phyloP scores from a whole-genome alignment of 2,888 invertebrate species.

The Amorpha juglandis region DNA sequence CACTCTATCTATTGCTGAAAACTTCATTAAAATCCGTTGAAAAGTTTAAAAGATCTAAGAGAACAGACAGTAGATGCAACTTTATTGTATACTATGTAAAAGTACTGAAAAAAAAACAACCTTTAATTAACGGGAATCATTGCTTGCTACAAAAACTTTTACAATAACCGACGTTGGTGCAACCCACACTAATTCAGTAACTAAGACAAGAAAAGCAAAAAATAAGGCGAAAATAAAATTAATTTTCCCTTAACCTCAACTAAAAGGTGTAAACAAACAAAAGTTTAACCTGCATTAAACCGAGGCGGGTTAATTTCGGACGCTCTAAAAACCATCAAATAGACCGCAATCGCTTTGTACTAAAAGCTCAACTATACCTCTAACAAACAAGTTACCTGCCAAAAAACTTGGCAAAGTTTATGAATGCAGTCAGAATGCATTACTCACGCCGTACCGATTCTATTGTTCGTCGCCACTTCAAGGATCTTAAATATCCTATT shows the following conservation, averaged over 20 bases:
- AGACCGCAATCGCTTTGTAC: constrained; percentile 42
- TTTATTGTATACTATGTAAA: too few species aligned
- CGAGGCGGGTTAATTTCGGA: constrained; percentile 19
- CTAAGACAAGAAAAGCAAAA: too few species aligned
- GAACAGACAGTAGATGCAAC: too few species aligned
- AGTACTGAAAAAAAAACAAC: too few species aligned
- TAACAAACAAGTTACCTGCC: constrained; percentile 63
- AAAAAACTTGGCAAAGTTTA: constrained; percentile 72
- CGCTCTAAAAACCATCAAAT: constrained; percentile 33
- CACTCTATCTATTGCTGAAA: too few species aligned
- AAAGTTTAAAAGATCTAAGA: too few species aligned
- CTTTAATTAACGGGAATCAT: too few species aligned
- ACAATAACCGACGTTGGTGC: too few species aligned
- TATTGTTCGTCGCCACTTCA: constrained; percentile 52
- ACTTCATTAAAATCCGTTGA: too few species aligned
- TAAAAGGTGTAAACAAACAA: constrained; percentile 17
- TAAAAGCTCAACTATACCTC: constrained; percentile 47
- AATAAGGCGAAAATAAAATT: neutral
- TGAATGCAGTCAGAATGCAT: constrained; percentile 71
- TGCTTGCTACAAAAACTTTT: too few species aligned
- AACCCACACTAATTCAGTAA: too few species aligned
- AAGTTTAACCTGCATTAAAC: constrained; percentile 16
- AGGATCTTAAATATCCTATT: constrained; percentile 15
- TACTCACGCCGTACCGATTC: constrained; percentile 63
- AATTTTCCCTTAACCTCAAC: neutral